Evolutionary conservation across 2,113 vertebrate genomes (phyloP).

Genomic region (Bufo gargarizans): DNA sequence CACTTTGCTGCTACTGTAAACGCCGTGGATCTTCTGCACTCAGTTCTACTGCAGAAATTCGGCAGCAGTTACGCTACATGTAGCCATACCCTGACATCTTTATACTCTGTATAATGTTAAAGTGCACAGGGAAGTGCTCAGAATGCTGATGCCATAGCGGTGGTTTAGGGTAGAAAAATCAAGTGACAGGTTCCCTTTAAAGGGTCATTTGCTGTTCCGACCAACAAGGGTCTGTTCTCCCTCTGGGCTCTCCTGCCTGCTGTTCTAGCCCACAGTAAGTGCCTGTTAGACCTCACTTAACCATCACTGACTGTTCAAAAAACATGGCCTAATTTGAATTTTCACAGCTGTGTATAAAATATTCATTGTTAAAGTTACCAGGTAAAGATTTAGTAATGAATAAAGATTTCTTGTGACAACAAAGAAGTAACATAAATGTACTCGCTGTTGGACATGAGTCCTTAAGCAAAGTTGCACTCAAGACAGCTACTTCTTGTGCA

Average conservation of each 20-base stretch:
- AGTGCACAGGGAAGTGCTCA: too few relatives aligned
- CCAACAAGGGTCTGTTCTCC: neutral
- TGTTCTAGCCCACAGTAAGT: neutral
- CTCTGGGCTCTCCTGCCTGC: neutral
- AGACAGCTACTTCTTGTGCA: constrained; percentile 19
- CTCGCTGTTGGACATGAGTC: constrained; percentile 9
- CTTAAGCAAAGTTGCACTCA: constrained; percentile 6
- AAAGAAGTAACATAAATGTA: neutral
- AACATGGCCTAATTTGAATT: neutral
- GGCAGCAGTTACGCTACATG: too few relatives aligned
- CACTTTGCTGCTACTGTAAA: too few relatives aligned
- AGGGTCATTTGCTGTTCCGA: neutral
- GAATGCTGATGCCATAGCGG: too few relatives aligned
- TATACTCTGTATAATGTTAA: too few relatives aligned
- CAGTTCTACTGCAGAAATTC: too few relatives aligned
- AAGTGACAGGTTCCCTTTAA: neutral
- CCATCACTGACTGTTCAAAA: neutral
- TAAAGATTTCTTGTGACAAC: constrained; percentile 2
- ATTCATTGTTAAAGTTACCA: constrained; percentile 8
- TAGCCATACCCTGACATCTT: too few relatives aligned
- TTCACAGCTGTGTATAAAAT: neutral
- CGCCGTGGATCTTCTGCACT: too few relatives aligned
- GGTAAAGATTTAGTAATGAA: constrained; percentile 25
- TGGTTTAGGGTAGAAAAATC: too few relatives aligned
- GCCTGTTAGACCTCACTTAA: neutral